Evolutionary conservation across 2,797 vertebrate genomes (phyloP), one percentile per base, ranked within the genome.

Genomic region (Florisuga fusca): DNA sequence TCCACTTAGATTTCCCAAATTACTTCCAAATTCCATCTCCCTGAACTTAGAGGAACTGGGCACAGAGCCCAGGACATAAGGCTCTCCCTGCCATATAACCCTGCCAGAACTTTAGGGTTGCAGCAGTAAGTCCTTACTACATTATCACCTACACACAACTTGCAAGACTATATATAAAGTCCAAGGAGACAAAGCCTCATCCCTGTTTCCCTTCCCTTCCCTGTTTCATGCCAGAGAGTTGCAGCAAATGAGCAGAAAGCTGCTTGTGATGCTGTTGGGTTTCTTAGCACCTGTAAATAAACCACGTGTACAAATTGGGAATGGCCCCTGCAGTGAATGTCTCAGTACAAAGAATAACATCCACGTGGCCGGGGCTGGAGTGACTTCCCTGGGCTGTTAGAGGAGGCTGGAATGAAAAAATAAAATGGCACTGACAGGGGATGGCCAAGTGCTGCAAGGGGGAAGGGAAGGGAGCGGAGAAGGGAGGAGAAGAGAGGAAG

Each of bases 231-330:
- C n/a, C n/a, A n/a, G n/a, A 27, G 27, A 85, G 13, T 67, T 74
- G 19, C 63, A 4, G 4, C 20, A 27, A 10, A 61, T 43, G 29
- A 19, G 20, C n/a, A 80, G 18, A 7, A 55, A 67, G 19, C 21
- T 14, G 7, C 6, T 5, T 10, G 27, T 18, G 43, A 57, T 53
- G 17, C 4, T 1, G 5, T n/a, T 5, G 4, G 15, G 16, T 50
- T 46, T 4, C 2, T 50, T 41, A 54, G 10, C 29, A 22, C 45
- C 34, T 2, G 7, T 25, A 55, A 91, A 57, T 15, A 63, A 94
- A 64, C 36, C 16, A 7, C 1, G 10, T 17, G 8, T n/a, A 43
- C 79, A 58, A 38, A 53, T 1, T 27, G 72, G 48, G 75, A 75
- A 79, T 46, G 5, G 61, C 66, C 38, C 62, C 36, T 68, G 57